phyloP scores from a whole-genome alignment of 2,797 vertebrate genomes.

The Alcedo quadribrachys region DNA sequence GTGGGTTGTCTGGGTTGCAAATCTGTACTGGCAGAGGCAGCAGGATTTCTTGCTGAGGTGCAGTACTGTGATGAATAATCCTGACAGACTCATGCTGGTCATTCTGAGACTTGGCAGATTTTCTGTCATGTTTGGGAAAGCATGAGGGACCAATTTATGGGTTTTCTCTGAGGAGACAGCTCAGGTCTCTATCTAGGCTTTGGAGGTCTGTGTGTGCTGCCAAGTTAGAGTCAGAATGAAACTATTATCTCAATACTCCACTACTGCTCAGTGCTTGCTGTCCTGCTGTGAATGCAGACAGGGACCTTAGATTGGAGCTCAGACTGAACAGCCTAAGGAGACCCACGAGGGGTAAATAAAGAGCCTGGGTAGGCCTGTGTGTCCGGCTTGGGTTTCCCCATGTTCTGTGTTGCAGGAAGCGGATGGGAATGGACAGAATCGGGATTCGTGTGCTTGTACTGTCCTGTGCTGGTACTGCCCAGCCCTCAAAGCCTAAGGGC shows the following conservation, averaged over 20 bases:
- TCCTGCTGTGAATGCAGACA: not conserved
- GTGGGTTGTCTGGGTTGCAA: not conserved
- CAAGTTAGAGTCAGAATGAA: not conserved
- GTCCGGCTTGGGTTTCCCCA: not conserved
- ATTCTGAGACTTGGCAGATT: not conserved
- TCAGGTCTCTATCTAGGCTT: not conserved
- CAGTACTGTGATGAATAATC: not conserved
- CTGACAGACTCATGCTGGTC: not conserved
- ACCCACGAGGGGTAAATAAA: not conserved
- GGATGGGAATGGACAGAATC: not conserved
- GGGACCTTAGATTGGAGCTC: not conserved
- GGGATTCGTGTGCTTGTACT: rapidly evolving
- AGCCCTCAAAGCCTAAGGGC: not conserved
- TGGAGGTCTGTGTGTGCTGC: not conserved
- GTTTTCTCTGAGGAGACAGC: not conserved
- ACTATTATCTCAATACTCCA: rapidly evolving
- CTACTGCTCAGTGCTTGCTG: not conserved
- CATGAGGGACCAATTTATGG: not conserved
- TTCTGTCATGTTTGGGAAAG: rapidly evolving
- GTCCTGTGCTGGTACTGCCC: not conserved
- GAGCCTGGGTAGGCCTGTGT: rapidly evolving
- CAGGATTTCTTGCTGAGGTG: not conserved
- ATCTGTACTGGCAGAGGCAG: not conserved
- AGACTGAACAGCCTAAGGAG: not conserved
- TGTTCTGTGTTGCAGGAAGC: not conserved